phyloP scores from a whole-genome alignment of 2,888 invertebrate genomes.

The Drosophila neotestacea region DNA sequence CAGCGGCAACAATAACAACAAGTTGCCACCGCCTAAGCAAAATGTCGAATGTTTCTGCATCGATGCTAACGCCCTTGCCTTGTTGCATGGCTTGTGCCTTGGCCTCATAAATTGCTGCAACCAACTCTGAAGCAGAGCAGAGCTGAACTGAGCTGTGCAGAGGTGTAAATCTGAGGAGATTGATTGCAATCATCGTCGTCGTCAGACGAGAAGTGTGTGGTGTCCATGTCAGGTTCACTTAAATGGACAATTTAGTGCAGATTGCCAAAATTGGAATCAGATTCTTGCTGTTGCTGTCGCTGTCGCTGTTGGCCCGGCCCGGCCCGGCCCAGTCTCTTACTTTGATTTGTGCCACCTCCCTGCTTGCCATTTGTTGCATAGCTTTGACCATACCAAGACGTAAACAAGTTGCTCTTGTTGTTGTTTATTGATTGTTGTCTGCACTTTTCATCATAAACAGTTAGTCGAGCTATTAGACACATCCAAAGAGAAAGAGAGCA shows the following conservation, averaged over 20 bases:
- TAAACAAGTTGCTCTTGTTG: slow-evolving; percentile 57
- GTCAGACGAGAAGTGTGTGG: slow-evolving; percentile 13
- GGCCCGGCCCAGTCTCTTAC: slow-evolving; percentile 22
- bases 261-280: slow-evolving; percentile 70
- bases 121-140: slow-evolving; percentile 22
- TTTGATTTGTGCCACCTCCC: slow-evolving; percentile 26
- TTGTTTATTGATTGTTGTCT: slow-evolving; percentile 26
- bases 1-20: slow-evolving; percentile 31
- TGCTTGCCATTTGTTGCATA: slow-evolving; percentile 60
- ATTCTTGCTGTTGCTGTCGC: slow-evolving; percentile 54
- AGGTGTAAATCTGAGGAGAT: slow-evolving; percentile 73
- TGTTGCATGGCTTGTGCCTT: slow-evolving; percentile 53
- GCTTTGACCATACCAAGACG: slow-evolving; percentile 70
- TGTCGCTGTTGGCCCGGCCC: slow-evolving; percentile 19
- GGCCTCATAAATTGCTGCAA: slow-evolving; percentile 68
- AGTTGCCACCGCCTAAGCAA: slow-evolving; percentile 60
- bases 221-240: slow-evolving; percentile 56
- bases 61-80: slow-evolving; percentile 76
- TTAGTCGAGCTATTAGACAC: slow-evolving; percentile 35
- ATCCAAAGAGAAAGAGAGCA: slow-evolving; percentile 7
- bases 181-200: slow-evolving; percentile 69
- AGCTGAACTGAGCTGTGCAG: slow-evolving; percentile 60
- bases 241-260: slow-evolving; percentile 80
- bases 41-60: slow-evolving; percentile 66
- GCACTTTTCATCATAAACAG: slow-evolving; percentile 68